Evolutionary conservation across 35 echinoderm and acorn worm genomes (phyloP).

Genomic region (Apostichopus japonicus): DNA sequence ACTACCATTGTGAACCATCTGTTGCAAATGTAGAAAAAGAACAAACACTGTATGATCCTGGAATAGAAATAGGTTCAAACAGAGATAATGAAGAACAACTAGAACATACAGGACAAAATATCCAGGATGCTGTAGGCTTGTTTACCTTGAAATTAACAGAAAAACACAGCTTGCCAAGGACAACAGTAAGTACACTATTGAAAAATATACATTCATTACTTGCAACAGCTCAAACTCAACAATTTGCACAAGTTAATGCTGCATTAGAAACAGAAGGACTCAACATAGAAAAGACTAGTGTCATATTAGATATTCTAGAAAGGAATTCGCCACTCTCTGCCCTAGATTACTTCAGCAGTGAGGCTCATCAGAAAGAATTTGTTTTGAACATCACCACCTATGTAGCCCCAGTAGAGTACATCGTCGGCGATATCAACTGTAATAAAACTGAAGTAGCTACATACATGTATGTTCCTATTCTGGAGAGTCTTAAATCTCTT

Average conservation of each 20-base stretch:
- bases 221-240: not conserved
- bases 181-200: not conserved
- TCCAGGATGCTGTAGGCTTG: too few species aligned
- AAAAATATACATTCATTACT: slow-evolving; percentile 9
- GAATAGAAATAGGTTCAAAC: not conserved
- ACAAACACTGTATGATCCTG: not conserved
- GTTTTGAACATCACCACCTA: too few species aligned
- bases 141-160: too few species aligned
- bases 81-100: not conserved
- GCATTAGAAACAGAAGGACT: not conserved
- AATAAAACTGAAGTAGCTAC: too few species aligned
- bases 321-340: too few species aligned
- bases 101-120: not conserved
- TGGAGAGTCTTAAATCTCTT: too few species aligned
- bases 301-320: too few species aligned
- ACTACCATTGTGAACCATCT: not conserved
- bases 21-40: slow-evolving; percentile 7
- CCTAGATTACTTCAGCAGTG: too few species aligned
- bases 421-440: too few species aligned
- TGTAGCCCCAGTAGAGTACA: too few species aligned
- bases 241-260: not conserved
- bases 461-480: too few species aligned
- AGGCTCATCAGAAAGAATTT: too few species aligned
- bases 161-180: not conserved
- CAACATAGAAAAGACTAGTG: not conserved